A percentile compares a stretch with the other conserved stretches of the same genome.
Conservation (phyloP, 92 coral and sea anemone genomes). For the Bergia sp. region DNA sequence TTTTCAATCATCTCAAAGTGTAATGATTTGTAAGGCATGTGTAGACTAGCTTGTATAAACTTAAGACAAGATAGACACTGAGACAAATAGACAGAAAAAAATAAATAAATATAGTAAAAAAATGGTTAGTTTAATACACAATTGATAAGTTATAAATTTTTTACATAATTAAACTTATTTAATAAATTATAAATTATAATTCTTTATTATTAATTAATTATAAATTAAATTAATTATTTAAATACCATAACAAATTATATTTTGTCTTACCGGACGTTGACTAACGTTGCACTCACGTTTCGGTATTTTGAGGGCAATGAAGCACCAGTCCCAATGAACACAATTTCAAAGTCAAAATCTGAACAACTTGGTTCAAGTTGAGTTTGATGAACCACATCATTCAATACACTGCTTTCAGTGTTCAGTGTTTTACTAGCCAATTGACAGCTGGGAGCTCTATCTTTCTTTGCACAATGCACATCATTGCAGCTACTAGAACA, state of each 20-base stretch:
- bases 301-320: conserved; percentile 92
- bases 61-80: no score
- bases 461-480: not conserved
- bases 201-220: no score
- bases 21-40: no score
- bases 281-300: conserved; percentile 91
- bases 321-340: conserved; percentile 96
- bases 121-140: no score
- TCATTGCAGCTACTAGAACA: not conserved
- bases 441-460: not conserved
- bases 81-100: no score
- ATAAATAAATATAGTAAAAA: no score
- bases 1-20: no score
- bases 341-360: conserved; percentile 78
- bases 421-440: not conserved
- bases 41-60: no score
- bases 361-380: conserved; percentile 18
- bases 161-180: no score
- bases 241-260: not conserved
- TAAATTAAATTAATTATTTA: not conserved
- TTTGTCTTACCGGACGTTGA: conserved; percentile 70
- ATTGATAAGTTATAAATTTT: no score
- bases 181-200: no score
- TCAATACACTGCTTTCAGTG: not conserved
- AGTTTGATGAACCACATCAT: not conserved